These are phyloP conservation scores for Actinia equina DNA, from an alignment of 64 coral and sea anemone species.

Conservation along the genomic window DNA sequence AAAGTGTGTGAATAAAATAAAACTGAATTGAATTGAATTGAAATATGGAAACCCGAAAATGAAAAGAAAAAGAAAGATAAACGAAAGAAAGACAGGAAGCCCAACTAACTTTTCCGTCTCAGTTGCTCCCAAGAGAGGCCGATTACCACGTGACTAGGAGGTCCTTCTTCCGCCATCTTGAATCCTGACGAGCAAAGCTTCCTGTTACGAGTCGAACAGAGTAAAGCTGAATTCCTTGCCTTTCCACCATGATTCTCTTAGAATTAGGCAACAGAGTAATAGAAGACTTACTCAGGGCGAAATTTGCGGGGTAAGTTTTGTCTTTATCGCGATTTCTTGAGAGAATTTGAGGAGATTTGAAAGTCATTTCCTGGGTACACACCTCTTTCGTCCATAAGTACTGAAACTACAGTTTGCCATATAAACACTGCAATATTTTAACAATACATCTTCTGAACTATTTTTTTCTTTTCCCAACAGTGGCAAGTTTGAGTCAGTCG, in stretches of 20 bases:
- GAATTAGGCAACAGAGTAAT: constrained; percentile 91
- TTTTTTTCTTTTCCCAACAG: constrained; percentile 20
- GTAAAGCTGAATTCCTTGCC: constrained; percentile 1
- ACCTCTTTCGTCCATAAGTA: constrained; percentile 6
- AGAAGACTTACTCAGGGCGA: constrained; percentile 74
- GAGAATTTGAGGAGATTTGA: constrained; percentile 9
- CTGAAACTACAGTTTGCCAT: not conserved
- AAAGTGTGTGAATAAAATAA: too few species aligned
- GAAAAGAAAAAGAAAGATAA: too few species aligned
- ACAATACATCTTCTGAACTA: not conserved
- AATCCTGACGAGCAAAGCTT: not conserved
- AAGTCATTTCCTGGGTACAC: not conserved
- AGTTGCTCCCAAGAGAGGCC: not conserved
- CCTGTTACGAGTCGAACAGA: not conserved
- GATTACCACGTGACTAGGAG: not conserved
- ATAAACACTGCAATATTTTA: not conserved
- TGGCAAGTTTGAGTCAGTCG: constrained; percentile 91
- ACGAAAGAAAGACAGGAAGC: too few species aligned
- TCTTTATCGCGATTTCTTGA: not conserved
- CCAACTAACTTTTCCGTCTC: not conserved
- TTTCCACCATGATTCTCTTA: constrained; percentile 89
- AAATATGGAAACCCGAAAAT: too few species aligned
- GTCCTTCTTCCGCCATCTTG: not conserved
- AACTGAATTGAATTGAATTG: too few species aligned
- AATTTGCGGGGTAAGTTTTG: constrained; percentile 75